Base-by-base conservation (phyloP, 2,888 invertebrate genomes). In the Monopis laevigella region DNA sequence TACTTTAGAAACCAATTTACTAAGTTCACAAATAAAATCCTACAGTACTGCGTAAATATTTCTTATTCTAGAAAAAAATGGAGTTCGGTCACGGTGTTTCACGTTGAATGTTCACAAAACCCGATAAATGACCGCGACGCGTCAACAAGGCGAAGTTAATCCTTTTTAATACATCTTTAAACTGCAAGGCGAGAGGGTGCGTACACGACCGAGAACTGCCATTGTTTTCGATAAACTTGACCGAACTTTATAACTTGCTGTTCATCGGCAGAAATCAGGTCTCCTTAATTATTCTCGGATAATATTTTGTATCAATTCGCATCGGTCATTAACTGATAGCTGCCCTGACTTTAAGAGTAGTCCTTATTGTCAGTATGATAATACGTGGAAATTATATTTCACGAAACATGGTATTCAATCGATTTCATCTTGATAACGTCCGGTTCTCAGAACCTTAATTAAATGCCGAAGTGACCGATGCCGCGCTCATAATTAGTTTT, bases 81-180 rank as follows among this genome's bases (percentile, higher is more conserved):
- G 24, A 21, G 8, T 17, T 18, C 14, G 19, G 4, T n/a, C 36
- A n/a, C 36, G 17, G n/a, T 36, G 36, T 34, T 34, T 21, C 17
- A 10, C 6, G 36, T 21, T 21, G 24, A 6, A 36, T 21, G 36
- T 36, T 36, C 36, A 61, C 63, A 67, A 67, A 71, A 72, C 64
- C 61, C 67, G 68, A 77, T 70, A 72, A 68, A 66, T 59, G 60
- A 58, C 60, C 66, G 62, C 64, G 63, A 66, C 67, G 61, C 73
- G 71, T 71, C 74, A 75, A 77, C 77, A 70, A 74, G 71, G 65
- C 71, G 64, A 55, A 68, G 66, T 72, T 75, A 75, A 75, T 77
- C 68, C 68, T 62, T 67, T 73, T 70, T 32, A 65, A 72, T 71
- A 70, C 66, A 64, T 62, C 64, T 68, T 74, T 69, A 65, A 62